A percentile compares a stretch with the other conserved stretches of the same genome.
These are phyloP conservation scores for Drosophila simulans DNA, from an alignment of 1,140 invertebrate genomes.

Conservation along the genomic window DNA sequence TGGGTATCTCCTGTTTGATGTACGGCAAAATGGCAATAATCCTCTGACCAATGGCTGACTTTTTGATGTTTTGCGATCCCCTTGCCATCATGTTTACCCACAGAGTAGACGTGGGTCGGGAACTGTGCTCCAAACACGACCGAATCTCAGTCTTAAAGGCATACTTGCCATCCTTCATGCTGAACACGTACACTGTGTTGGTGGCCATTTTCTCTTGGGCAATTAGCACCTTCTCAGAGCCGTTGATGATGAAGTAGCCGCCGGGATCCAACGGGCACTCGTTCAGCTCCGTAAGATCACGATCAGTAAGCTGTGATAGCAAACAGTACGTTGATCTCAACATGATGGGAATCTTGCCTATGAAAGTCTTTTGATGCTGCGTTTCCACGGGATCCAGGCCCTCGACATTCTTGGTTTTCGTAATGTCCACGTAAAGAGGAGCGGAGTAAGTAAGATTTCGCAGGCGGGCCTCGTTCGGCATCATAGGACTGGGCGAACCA, in stretches of 20 bases:
- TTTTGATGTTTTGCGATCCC: conserved; percentile 97
- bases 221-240: conserved; percentile 98
- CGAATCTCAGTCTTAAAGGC: conserved; percentile 98
- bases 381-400: conserved; percentile 96
- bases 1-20: conserved; percentile 99
- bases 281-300: conserved; percentile 99
- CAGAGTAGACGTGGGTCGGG: conserved; percentile 96
- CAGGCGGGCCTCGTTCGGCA: conserved; percentile 98
- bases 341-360: conserved; percentile 99
- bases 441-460: conserved; percentile 97
- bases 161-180: conserved; percentile 99
- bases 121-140: conserved; percentile 97
- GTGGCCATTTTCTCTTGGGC: conserved; percentile 99
- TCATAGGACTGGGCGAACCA: conserved; percentile 98
- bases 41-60: conserved; percentile 98
- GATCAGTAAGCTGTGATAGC: conserved; percentile 96
- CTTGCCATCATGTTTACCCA: conserved; percentile 99
- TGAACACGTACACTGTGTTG: conserved; percentile 99
- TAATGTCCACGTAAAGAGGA: conserved; percentile 99
- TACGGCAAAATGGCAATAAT: conserved; percentile 99
- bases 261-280: conserved; percentile 99
- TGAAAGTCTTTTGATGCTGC: conserved; percentile 98
- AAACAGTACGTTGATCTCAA: conserved; percentile 98
- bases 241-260: conserved; percentile 98
- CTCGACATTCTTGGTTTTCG: conserved; percentile 96